Evolutionary conservation across 2,888 invertebrate genomes (phyloP).

Genomic region (Pseudococcus viburni): DNA sequence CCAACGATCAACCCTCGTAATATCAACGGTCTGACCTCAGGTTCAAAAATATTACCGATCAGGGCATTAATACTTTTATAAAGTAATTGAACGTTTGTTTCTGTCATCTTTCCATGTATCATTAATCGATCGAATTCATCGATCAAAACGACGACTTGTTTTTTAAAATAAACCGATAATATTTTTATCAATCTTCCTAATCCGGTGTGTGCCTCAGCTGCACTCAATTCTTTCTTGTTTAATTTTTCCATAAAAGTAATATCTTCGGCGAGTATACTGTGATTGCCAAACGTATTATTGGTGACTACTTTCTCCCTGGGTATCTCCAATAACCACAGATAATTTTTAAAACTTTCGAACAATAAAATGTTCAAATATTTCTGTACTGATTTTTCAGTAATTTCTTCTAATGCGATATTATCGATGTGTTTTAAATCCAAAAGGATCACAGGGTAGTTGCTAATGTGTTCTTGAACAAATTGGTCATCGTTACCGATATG

Average conservation of each 20-base stretch:
- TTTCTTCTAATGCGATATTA: not conserved
- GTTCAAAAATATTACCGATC: not conserved
- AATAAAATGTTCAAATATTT: constrained; percentile 11
- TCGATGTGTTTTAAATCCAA: constrained; percentile 30
- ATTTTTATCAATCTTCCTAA: not conserved
- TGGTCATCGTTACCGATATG: not conserved
- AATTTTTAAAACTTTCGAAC: not conserved
- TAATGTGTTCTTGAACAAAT: constrained; percentile 14
- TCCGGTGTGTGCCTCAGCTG: not conserved
- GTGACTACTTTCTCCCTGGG: not conserved
- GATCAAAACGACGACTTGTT: not conserved
- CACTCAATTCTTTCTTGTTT: not conserved
- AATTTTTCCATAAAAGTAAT: constrained; percentile 23
- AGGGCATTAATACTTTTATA: not conserved
- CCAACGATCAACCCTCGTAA: constrained; percentile 1
- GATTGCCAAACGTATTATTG: not conserved
- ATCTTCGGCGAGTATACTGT: not conserved
- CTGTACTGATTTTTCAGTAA: not conserved
- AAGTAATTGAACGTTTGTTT: not conserved
- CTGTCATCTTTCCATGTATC: not conserved
- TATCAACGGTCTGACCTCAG: not conserved
- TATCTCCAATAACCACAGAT: not conserved
- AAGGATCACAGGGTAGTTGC: not conserved
- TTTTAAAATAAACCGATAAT: not conserved
- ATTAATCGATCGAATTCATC: constrained; percentile 13